Evolutionary conservation across 2,113 vertebrate genomes (phyloP).

Genomic region (Picathartes gymnocephalus): DNA sequence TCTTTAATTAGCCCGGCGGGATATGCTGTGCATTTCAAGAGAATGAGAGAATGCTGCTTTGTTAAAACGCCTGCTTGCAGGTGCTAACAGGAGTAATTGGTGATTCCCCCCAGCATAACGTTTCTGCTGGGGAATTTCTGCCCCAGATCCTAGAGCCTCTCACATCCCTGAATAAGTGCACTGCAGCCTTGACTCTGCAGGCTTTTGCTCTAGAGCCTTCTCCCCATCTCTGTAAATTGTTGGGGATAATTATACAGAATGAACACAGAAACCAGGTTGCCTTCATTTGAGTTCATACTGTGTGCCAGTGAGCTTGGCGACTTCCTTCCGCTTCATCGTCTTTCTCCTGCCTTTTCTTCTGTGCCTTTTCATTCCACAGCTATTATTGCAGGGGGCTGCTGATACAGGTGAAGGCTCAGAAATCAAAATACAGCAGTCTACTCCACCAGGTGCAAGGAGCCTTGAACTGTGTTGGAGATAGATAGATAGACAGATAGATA

Average conservation of each 20-base stretch:
- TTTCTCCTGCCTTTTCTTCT: neutral
- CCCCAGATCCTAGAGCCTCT: neutral
- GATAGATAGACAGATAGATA: too few relatives aligned
- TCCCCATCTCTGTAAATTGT: neutral
- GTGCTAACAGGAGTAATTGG: slow-evolving; percentile 38
- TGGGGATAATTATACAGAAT: neutral
- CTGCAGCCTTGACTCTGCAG: neutral
- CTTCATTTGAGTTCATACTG: neutral
- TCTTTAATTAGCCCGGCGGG: neutral
- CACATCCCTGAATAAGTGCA: neutral
- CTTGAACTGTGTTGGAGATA: neutral
- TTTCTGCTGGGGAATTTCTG: slow-evolving; percentile 20
- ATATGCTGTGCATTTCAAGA: neutral
- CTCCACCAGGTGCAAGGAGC: neutral
- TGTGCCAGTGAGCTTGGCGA: neutral
- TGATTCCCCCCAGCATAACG: neutral
- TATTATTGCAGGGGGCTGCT: neutral
- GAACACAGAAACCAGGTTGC: neutral
- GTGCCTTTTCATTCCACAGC: neutral
- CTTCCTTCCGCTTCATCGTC: neutral
- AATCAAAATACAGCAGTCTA: neutral
- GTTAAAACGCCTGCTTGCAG: slow-evolving; percentile 18
- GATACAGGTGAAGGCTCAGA: neutral
- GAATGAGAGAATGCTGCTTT: slow-evolving; percentile 23
- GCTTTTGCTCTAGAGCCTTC: neutral